Conservation (phyloP, 2,113 vertebrate genomes). For the Trogon surrucura region DNA sequence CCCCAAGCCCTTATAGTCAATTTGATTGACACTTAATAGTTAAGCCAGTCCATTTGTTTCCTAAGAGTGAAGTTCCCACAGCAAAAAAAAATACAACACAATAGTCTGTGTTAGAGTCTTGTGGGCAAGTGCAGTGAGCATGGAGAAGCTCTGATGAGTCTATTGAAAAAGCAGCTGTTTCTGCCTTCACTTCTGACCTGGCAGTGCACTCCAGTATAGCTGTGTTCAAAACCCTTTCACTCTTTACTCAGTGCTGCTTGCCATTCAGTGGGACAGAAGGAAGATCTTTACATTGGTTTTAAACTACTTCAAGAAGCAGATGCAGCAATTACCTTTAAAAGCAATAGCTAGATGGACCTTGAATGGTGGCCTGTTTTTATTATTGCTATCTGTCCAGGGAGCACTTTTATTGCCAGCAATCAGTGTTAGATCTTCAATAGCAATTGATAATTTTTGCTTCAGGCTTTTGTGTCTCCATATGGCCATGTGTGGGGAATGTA, state of each 20-base stretch:
- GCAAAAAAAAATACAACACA: conserved; percentile 60
- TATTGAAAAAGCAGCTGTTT: conserved; percentile 73
- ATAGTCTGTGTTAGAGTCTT: conserved; percentile 71
- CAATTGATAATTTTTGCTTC: conserved; percentile 60
- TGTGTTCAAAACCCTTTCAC: conserved; percentile 54
- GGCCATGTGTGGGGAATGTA: conserved; percentile 13
- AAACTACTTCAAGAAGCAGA: conserved; percentile 61
- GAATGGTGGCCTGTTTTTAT: conserved; percentile 50
- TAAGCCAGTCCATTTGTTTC: conserved; percentile 73
- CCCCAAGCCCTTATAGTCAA: background rate
- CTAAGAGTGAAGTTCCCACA: conserved; percentile 61
- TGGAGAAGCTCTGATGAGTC: conserved; percentile 33
- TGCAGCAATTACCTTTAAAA: conserved; percentile 68
- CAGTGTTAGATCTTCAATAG: conserved; percentile 59
- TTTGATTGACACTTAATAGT: conserved; percentile 79
- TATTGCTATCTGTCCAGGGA: conserved; percentile 46
- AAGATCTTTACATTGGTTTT: conserved; percentile 45
- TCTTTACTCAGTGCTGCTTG: conserved; percentile 8
- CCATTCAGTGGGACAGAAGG: conserved; percentile 44
- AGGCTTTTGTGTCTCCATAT: conserved; percentile 59
- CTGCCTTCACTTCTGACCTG: conserved; percentile 63
- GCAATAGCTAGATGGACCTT: conserved; percentile 27
- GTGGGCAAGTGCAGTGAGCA: conserved; percentile 30
- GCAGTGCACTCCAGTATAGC: conserved; percentile 29
- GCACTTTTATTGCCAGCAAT: conserved; percentile 62